Evolutionary conservation across 2,113 vertebrate genomes (phyloP).

Genomic region (Pseudopodoces humilis): DNA sequence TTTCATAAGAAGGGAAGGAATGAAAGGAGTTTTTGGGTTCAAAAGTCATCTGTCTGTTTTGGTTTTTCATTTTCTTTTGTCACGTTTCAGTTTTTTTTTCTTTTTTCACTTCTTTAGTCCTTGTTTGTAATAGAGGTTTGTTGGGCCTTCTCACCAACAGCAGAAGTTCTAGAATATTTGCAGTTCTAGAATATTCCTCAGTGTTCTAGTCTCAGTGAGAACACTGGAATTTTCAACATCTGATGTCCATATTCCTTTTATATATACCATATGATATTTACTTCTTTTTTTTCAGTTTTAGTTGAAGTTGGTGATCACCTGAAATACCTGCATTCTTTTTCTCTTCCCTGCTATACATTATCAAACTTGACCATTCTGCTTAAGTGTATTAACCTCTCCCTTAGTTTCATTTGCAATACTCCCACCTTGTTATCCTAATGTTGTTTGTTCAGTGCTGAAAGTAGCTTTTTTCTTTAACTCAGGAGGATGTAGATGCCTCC

Average conservation of each 20-base stretch:
- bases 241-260: neutral
- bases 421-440: neutral
- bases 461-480: neutral
- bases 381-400: neutral
- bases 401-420: neutral
- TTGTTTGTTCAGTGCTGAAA: neutral
- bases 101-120: neutral
- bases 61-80: accelerated
- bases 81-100: accelerated
- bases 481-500: neutral
- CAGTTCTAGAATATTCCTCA: neutral
- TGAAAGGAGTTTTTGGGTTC: neutral
- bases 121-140: neutral
- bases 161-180: neutral
- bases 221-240: neutral
- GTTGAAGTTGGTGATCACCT: neutral
- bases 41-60: neutral
- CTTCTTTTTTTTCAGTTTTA: neutral
- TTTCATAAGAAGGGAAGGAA: neutral
- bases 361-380: neutral
- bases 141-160: neutral
- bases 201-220: neutral
- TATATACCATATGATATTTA: neutral
- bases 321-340: neutral
- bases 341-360: accelerated